Evolutionary conservation across 2,113 vertebrate genomes (phyloP).

Genomic region (Ploceus nigricollis): DNA sequence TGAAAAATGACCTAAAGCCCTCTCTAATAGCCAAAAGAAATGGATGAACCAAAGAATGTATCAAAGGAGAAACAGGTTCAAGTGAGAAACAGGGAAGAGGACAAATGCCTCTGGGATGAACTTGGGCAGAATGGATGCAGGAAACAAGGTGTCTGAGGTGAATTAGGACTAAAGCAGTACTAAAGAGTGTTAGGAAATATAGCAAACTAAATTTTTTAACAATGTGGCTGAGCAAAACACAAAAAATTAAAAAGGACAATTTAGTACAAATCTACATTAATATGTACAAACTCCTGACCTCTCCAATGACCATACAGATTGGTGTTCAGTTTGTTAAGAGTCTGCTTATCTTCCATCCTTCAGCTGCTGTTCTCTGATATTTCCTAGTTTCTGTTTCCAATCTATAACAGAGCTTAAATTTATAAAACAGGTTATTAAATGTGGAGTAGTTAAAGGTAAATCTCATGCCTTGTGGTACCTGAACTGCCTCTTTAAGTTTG

Average conservation of each 20-base stretch:
- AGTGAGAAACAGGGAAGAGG: background rate
- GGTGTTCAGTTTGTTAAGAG: background rate
- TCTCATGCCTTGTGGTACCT: background rate
- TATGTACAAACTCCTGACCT: background rate
- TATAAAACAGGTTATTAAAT: background rate
- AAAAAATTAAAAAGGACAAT: background rate
- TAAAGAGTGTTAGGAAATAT: background rate
- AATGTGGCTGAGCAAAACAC: background rate
- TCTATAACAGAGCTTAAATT: background rate
- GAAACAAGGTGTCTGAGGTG: background rate
- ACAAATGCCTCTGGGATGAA: background rate
- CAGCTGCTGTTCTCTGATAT: background rate
- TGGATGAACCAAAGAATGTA: background rate
- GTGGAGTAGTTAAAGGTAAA: background rate
- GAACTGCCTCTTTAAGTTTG: background rate
- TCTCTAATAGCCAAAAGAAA: background rate
- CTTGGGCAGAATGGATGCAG: background rate
- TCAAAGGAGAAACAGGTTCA: background rate
- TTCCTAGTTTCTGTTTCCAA: background rate
- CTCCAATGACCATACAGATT: background rate
- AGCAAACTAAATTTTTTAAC: background rate
- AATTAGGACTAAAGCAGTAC: background rate
- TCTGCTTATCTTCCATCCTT: background rate
- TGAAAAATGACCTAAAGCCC: background rate
- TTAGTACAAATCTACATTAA: background rate